Evolutionary conservation across 2,888 invertebrate genomes (phyloP), one percentile per base, ranked within the genome.

Genomic region (Lasioglossum villosulum): DNA sequence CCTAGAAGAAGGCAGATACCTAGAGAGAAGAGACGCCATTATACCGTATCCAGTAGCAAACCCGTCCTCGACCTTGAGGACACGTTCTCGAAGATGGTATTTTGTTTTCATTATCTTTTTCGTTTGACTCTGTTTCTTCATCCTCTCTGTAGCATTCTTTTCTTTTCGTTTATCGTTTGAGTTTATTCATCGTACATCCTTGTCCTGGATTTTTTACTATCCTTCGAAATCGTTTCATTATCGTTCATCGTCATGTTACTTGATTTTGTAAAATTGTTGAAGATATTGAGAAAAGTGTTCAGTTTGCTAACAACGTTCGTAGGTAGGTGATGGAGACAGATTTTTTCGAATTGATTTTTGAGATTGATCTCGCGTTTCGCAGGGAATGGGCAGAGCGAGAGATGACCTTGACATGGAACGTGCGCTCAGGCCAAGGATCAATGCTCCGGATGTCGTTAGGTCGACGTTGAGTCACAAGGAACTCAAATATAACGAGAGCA

Each of bases 401-500:
- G 98, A 98, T 93, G 98, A 98, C 95, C 96, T 98, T 70, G 98
- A 98, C 93, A 98, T 98, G 98, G 98, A 98, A 95, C 96, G 98
- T 52, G 98, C 98, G 0, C 95, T 98, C 45, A 96, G 98, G 66
- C 97, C 97, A 23, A 95, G 97, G 89, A 96, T 97, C 27, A 97
- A 97, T 90, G 97, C 98, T 1, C 98, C 98, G 0, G 98, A 98
- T 95, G 98, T 98, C 68, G 98, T 98, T 5, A 96, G 98, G 68
- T 98, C 98, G 0, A 98, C 98, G 0, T 94, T 98, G 86, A 96
- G 96, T 89, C 96, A 95, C 88, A 96, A 96, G 90, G 97, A 97
- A 92, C 95, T 96, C 79, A 96, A 97, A 88, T 97, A 97, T 92
- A 97, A 97, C 80, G 97, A 97, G 93, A 97, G 96, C 90, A 98